phyloP scores from a whole-genome alignment of 2,797 vertebrate species.

The Sebastiscus tertius region DNA sequence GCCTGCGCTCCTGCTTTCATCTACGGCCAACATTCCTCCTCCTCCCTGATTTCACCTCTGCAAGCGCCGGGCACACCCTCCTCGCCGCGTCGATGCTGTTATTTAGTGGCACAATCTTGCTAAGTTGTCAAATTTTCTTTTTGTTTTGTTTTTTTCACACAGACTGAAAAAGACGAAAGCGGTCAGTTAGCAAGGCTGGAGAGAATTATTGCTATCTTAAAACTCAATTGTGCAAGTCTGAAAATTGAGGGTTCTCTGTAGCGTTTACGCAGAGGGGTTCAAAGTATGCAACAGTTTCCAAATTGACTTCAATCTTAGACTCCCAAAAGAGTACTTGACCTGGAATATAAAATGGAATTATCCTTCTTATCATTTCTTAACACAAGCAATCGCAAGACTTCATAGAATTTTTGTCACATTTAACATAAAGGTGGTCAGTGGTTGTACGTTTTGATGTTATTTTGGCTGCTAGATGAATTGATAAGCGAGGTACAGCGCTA shows the following conservation, averaged over 20 bases:
- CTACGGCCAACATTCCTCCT: slow-evolving; percentile 77
- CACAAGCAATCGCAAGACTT: not conserved
- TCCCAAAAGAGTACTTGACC: not conserved
- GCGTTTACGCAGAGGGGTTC: not conserved
- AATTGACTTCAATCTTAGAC: not conserved
- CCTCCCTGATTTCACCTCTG: slow-evolving; percentile 61
- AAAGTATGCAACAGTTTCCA: not conserved
- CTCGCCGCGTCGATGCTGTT: slow-evolving; percentile 48
- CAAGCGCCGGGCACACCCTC: slow-evolving; percentile 66
- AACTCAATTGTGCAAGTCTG: slow-evolving; percentile 22
- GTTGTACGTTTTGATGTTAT: too few relatives aligned
- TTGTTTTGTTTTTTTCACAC: not conserved
- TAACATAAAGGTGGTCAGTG: not conserved
- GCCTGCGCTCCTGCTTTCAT: slow-evolving; percentile 71
- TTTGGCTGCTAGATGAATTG: not conserved
- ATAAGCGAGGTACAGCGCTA: not conserved
- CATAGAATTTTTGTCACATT: not conserved
- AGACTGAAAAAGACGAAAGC: not conserved
- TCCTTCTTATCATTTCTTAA: not conserved
- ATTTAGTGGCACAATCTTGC: slow-evolving; percentile 55
- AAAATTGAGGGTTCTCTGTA: not conserved
- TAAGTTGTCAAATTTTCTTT: slow-evolving; percentile 23
- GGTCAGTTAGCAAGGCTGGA: not conserved
- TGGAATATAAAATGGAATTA: not conserved
- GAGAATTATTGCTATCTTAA: slow-evolving; percentile 16